Percentiles rank a stretch among this genome's conserved stretches.
phyloP scores from a whole-genome alignment of 2,888 invertebrate genomes.

The Scaptomyza flava region DNA sequence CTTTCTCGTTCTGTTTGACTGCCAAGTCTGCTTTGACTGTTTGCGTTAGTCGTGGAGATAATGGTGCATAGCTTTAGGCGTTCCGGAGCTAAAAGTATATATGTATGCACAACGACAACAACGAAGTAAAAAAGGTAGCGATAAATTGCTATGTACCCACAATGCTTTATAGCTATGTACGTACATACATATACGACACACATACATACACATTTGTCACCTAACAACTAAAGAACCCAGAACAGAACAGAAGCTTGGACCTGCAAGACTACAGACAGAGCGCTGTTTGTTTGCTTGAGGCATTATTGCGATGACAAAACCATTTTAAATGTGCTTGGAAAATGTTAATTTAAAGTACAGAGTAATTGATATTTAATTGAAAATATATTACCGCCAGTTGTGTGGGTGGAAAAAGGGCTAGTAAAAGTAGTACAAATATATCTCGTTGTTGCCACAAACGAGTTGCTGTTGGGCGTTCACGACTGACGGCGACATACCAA shows the following conservation, averaged over 20 bases:
- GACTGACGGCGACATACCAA: no score
- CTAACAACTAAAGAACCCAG: slow-evolving; percentile 18
- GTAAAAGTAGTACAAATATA: no score
- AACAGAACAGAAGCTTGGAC: neutral
- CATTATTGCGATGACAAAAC: slow-evolving; percentile 21
- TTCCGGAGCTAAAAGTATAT: slow-evolving; percentile 54
- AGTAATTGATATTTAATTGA: slow-evolving; percentile 18
- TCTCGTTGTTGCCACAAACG: no score
- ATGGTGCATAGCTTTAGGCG: slow-evolving; percentile 65
- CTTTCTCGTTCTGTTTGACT: slow-evolving; percentile 6
- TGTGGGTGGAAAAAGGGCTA: no score
- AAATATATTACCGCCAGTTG: neutral
- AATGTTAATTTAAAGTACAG: slow-evolving; percentile 21
- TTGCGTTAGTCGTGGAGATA: slow-evolving; percentile 61
- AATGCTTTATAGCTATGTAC: neutral
- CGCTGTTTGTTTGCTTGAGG: slow-evolving; percentile 1
- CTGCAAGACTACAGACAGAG: neutral
- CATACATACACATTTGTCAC: slow-evolving; percentile 11
- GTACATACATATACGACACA: slow-evolving; percentile 1
- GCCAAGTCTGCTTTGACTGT: slow-evolving; percentile 34
- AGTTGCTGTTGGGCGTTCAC: neutral
- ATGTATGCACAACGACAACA: slow-evolving; percentile 42
- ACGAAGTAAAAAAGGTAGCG: slow-evolving; percentile 13
- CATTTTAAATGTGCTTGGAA: neutral
- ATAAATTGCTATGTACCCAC: slow-evolving; percentile 30